These are phyloP conservation scores for Glaucidium brasilianum DNA, from an alignment of 2,113 vertebrate species.

Conservation along the genomic window DNA sequence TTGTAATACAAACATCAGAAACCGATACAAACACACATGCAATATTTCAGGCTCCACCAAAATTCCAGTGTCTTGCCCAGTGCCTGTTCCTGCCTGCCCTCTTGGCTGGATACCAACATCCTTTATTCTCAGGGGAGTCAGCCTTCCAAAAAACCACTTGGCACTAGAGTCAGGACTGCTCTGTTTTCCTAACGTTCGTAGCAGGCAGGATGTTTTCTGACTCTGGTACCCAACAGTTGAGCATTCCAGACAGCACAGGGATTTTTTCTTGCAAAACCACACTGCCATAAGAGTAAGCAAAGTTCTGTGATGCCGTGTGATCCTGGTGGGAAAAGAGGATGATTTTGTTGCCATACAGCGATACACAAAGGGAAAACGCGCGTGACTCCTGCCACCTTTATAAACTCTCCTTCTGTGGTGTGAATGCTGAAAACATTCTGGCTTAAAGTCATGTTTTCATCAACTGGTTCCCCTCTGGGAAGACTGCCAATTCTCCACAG, in stretches of 20 bases:
- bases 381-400: not conserved
- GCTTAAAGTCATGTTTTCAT: not conserved
- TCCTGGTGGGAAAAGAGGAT: not conserved
- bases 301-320: not conserved
- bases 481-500: not conserved
- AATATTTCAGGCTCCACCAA: conserved; percentile 2
- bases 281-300: not conserved
- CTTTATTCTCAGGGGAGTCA: conserved; percentile 28
- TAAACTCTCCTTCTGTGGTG: not conserved
- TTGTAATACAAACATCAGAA: not conserved
- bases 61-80: conserved; percentile 24
- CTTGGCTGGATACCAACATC: conserved; percentile 28
- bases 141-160: conserved; percentile 49
- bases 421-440: not conserved
- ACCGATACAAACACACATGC: not conserved
- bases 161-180: conserved; percentile 24
- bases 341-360: not conserved
- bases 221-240: conserved; percentile 50
- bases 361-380: not conserved
- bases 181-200: conserved; percentile 17
- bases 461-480: not conserved
- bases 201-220: conserved; percentile 47
- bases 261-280: conserved; percentile 27
- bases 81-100: conserved; percentile 33
- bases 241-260: conserved; percentile 13